phyloP scores from a whole-genome alignment of 2,113 vertebrate genomes.

The Gulo gulo region DNA sequence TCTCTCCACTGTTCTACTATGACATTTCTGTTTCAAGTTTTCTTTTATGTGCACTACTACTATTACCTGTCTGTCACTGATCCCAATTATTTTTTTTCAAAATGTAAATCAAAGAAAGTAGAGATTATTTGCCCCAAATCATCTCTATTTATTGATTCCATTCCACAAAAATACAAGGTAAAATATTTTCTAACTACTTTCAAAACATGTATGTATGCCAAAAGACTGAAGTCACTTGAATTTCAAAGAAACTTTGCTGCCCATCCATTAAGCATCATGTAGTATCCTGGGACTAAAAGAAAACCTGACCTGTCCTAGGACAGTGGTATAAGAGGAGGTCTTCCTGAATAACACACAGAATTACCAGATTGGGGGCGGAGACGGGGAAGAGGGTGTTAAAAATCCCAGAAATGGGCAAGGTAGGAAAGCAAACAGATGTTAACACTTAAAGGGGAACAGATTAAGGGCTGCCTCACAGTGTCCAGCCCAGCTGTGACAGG shows the following conservation, averaged over 20 bases:
- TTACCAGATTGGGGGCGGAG: neutral
- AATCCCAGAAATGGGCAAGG: neutral
- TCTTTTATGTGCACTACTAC: neutral
- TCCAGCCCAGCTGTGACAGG: neutral
- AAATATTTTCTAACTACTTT: neutral
- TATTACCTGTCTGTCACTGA: neutral
- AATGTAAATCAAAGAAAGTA: constrained; percentile 1
- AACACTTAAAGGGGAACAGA: neutral
- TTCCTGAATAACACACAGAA: neutral
- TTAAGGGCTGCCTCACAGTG: neutral
- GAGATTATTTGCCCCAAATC: neutral
- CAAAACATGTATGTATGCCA: neutral
- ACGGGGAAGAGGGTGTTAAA: fast-evolving
- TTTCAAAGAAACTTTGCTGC: neutral
- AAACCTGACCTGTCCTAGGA: neutral
- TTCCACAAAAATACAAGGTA: neutral
- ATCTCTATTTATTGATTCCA: neutral
- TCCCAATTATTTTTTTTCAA: neutral
- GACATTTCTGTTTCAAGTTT: neutral
- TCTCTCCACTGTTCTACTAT: neutral
- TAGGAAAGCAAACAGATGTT: neutral
- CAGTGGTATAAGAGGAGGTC: neutral
- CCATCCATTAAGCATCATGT: neutral
- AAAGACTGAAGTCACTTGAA: neutral
- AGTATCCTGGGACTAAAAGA: neutral